These are phyloP conservation scores for Hypotaenidia okinawae DNA, from an alignment of 2,797 vertebrate genomes.

Conservation along the genomic window DNA sequence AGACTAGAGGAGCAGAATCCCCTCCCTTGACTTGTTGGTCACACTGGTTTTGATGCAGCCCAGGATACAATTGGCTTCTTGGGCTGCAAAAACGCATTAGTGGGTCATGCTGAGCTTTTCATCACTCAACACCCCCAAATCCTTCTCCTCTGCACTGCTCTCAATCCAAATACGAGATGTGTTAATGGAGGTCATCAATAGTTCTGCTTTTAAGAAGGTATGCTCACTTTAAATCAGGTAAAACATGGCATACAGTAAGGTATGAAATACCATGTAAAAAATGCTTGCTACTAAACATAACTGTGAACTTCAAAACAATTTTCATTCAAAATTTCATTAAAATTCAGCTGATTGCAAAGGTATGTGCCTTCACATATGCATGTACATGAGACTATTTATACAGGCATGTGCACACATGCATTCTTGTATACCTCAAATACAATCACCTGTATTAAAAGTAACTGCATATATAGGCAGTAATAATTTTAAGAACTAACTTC, in stretches of 20 bases:
- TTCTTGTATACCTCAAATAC: not conserved
- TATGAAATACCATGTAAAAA: not conserved
- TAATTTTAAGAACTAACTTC: constrained; percentile 7
- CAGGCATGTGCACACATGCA: not conserved
- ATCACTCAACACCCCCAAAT: no score
- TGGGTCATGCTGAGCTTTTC: no score
- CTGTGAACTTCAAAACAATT: not conserved
- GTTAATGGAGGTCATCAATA: not conserved
- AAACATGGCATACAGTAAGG: not conserved
- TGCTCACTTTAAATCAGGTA: not conserved
- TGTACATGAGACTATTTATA: not conserved
- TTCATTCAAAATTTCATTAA: not conserved
- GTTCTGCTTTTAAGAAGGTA: not conserved
- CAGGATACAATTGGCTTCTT: no score
- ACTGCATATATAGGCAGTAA: not conserved
- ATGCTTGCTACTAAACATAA: accelerated
- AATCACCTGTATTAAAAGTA: not conserved
- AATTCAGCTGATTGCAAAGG: not conserved
- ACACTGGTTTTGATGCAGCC: no score
- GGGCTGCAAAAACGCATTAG: no score
- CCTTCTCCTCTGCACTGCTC: no score
- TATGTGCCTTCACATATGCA: not conserved
- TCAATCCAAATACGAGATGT: not conserved
- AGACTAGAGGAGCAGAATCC: no score
- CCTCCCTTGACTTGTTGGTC: no score